A percentile compares a stretch with the other conserved stretches of the same genome.
Evolutionary conservation across 2,888 invertebrate genomes (phyloP).

Genomic region (Drosophila borealis): DNA sequence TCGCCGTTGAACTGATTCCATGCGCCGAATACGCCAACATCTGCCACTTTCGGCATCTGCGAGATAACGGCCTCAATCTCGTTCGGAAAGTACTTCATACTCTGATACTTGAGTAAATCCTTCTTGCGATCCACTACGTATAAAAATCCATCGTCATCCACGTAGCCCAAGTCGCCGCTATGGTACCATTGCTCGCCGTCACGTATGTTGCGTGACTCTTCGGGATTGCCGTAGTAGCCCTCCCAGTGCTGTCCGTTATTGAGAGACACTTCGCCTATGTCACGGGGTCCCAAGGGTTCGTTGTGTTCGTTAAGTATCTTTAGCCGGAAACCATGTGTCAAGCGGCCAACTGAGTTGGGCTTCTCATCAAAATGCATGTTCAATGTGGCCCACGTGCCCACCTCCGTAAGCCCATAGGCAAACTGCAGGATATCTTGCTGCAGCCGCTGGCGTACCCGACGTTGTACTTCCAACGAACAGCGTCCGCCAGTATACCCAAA

Average conservation of each 20-base stretch:
- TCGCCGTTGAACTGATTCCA: constrained; percentile 44
- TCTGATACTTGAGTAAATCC: constrained; percentile 76
- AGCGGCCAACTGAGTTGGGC: constrained; percentile 59
- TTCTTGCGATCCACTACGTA: constrained; percentile 75
- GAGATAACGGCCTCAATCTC: too few species aligned
- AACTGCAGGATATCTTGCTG: constrained; percentile 38
- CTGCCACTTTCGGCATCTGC: too few species aligned
- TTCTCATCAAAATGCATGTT: constrained; percentile 45
- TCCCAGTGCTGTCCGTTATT: constrained; percentile 52
- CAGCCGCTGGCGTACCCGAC: constrained; percentile 41
- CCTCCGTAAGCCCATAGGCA: constrained; percentile 61
- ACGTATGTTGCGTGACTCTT: constrained; percentile 39
- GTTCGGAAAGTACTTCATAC: constrained; percentile 68
- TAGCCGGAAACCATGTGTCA: constrained; percentile 38
- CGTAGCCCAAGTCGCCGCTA: too few species aligned
- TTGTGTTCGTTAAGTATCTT: constrained; percentile 68
- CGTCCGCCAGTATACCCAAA: too few species aligned
- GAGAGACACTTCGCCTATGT: constrained; percentile 72
- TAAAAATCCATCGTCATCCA: constrained; percentile 74
- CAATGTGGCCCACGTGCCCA: constrained; percentile 25
- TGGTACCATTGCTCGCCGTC: constrained; percentile 80
- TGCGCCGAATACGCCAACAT: constrained; percentile 71
- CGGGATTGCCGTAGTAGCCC: constrained; percentile 72
- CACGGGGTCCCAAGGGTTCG: constrained; percentile 45
- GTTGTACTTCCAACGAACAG: constrained; percentile 32